phyloP scores from a whole-genome alignment of 2,888 invertebrate species.

The Microplitis deprimator region DNA sequence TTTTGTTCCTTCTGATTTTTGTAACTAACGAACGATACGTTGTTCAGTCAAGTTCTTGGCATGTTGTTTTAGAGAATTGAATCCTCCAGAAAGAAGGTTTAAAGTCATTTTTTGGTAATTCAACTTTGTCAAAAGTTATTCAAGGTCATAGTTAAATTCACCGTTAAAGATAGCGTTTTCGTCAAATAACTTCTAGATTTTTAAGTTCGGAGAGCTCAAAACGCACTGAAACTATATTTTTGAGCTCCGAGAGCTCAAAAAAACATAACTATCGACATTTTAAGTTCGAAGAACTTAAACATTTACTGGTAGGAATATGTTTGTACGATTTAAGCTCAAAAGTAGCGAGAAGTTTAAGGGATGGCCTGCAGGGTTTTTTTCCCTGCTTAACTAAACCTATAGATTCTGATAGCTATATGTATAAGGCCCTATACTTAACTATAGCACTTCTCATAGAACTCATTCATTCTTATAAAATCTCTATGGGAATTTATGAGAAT shows the following conservation, averaged over 20 bases:
- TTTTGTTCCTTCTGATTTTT: not conserved
- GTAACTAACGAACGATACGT: not conserved
- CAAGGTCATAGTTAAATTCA: not conserved
- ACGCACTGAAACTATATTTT: not conserved
- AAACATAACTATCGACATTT: not conserved
- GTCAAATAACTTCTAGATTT: not conserved
- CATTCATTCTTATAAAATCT: no score
- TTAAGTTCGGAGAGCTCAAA: not conserved
- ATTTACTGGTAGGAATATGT: not conserved
- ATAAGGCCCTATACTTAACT: no score
- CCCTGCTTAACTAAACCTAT: no score
- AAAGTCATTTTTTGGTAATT: not conserved
- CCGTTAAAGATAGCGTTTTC: not conserved
- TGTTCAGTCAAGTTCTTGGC: not conserved
- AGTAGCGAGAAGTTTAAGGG: not conserved
- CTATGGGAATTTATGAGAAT: no score
- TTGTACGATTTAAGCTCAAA: not conserved
- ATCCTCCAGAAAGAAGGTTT: not conserved
- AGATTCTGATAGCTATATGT: no score
- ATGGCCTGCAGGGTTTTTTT: not conserved
- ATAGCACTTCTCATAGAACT: no score
- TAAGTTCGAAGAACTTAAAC: not conserved
- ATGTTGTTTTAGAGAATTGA: not conserved
- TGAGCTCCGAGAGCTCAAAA: not conserved
- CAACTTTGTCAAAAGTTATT: not conserved